Percentiles rank a stretch among this genome's conserved stretches.
Conservation (phyloP, 2,888 invertebrate species). For the Melieria omissa region DNA sequence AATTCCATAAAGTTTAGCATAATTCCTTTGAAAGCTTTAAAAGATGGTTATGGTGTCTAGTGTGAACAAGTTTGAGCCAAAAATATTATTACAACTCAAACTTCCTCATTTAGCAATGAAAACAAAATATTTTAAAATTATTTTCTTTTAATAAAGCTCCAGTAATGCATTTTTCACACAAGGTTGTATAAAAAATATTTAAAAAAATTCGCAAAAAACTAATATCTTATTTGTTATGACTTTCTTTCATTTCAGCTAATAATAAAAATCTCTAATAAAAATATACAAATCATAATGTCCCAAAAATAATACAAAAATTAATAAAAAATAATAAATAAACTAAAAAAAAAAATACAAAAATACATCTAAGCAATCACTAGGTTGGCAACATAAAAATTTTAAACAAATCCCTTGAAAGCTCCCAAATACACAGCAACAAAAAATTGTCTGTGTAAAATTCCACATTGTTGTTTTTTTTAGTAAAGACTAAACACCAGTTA, state of each 20-base stretch:
- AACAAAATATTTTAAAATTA: too few relatives aligned
- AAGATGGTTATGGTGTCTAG: too few relatives aligned
- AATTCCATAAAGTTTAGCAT: too few relatives aligned
- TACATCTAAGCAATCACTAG: constrained; percentile 36
- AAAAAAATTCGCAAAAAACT: neutral
- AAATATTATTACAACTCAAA: too few relatives aligned
- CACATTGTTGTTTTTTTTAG: too few relatives aligned
- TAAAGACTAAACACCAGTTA: too few relatives aligned
- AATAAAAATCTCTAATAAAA: neutral
- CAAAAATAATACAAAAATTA: constrained; percentile 18
- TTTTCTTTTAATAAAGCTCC: neutral
- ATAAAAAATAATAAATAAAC: constrained; percentile 5
- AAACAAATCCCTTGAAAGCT: constrained; percentile 1
- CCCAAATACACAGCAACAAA: neutral
- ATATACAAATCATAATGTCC: constrained; percentile 8
- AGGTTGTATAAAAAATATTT: neutral
- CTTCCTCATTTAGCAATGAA: too few relatives aligned
- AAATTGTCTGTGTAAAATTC: constrained; percentile 24
- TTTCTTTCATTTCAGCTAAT: constrained; percentile 31
- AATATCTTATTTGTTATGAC: neutral
- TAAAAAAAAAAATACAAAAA: constrained; percentile 1
- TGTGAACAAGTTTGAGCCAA: too few relatives aligned
- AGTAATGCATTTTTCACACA: constrained; percentile 9
- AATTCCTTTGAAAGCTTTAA: too few relatives aligned
- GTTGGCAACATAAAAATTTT: constrained; percentile 15